Base-by-base conservation (phyloP, 2,113 vertebrate species). In the Gymnorhina tibicen region DNA sequence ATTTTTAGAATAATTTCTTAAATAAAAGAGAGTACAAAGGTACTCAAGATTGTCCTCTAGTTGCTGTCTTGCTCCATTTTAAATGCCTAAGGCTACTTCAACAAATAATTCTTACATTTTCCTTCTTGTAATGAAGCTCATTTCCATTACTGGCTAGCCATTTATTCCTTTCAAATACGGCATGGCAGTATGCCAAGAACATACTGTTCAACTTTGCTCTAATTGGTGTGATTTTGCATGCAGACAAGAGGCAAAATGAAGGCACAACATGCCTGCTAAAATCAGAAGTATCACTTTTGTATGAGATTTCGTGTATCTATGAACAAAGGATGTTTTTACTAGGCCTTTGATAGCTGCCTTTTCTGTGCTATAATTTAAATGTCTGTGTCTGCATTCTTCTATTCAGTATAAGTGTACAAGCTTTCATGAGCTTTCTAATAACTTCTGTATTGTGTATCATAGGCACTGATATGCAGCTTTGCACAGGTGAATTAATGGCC, bases 161-260 rank as follows among this genome's bases (percentile, higher is more conserved):
- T 94, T 93, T 93, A 89, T 83, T 96, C 83, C 83, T 77, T 91
- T 93, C 84, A 68, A 44, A 83, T 91, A 84, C 12, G 73, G 58
- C 56, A 8, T 77, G 78, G 86, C 78, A 92, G n/a, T 77, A 41
- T 81, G 69, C 87, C 90, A 90, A 64, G 89, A 86, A 96, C 93
- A 76, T 41, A 21, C 32, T 87, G 91, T 94, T 87, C 87, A 90
- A 91, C 75, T 93, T 96, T 85, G 60, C 89, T 86, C 55, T 96
- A 95, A 95, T 92, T 95, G 82, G 69, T 96, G 73, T 93, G 76
- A 87, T 95, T 90, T 94, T 90, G 67, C 75, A 90, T 88, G 81
- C 87, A 90, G 77, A 89, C 74, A 84, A 87, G 85, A 84, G 94
- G 35, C 92, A 92, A 92, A 94, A 80, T 41, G 81, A 92, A 97